These are phyloP conservation scores for Cryptoleucopteryx plumbea DNA, from an alignment of 2,113 vertebrate genomes.

Conservation along the genomic window DNA sequence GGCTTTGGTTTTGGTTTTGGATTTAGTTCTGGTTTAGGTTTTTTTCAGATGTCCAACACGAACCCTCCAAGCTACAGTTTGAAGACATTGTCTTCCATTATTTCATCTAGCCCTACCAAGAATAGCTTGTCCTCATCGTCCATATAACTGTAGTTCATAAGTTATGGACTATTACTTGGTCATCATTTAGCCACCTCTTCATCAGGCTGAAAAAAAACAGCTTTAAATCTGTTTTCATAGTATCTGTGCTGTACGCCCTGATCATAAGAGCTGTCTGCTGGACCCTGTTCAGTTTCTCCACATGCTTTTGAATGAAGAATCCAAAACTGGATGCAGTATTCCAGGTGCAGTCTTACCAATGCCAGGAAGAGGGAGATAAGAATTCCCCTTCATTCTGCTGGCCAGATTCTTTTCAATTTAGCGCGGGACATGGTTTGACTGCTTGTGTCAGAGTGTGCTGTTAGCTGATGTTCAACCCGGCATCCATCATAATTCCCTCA, in stretches of 20 bases:
- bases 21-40: background rate
- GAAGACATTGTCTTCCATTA: background rate
- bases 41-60: background rate
- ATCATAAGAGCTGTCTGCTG: background rate
- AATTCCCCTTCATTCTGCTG: background rate
- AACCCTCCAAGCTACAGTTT: background rate
- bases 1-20: accelerated
- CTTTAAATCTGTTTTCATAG: background rate
- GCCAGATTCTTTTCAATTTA: background rate
- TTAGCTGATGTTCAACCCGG: background rate
- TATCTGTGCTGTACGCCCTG: background rate
- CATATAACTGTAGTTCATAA: background rate
- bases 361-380: background rate
- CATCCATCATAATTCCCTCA: background rate
- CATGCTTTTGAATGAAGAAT: background rate
- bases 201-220: accelerated
- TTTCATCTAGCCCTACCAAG: background rate
- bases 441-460: background rate
- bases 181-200: background rate
- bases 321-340: background rate
- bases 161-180: background rate
- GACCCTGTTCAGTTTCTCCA: background rate
- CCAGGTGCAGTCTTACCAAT: background rate
- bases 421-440: background rate
- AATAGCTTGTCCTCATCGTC: background rate